Evolutionary conservation across 2,113 vertebrate genomes (phyloP), one percentile per base, ranked within the genome.

Genomic region (Tupaia tana): DNA sequence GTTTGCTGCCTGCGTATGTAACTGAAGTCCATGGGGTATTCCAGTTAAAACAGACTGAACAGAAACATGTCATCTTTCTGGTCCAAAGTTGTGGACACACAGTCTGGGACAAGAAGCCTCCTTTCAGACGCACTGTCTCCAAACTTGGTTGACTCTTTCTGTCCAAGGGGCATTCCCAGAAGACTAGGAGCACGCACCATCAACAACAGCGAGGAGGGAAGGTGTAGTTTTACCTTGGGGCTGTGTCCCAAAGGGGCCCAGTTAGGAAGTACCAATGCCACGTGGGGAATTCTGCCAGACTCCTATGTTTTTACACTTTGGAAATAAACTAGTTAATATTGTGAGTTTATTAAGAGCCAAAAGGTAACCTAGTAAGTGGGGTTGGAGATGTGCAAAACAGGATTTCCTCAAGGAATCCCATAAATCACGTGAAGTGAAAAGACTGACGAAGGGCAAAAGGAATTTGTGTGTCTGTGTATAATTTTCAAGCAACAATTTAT

Each of bases 291-390:
- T 70, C 87, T 66, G 95, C 77, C 80, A 75, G 81, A 34, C 7
- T 63, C 52, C 15, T 71, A 4, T 84, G 87, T 74, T 85, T 73
- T 87, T 69, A 88, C 82, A 81, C 25, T 77, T 90, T 81, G 82
- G 34, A 92, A 95, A 79, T 90, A 27, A 82, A 34, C 12, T 86
- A 59, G 59, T 86, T 88, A 92, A 82, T 59, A n/a, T 24, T n/a
- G 61, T 70, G 34, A 91, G 78, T 78, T 95, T 69, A 18, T 3
- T 63, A 81, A 87, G 27, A 1, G 12, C 34, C 63, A 94, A 79
- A 90, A 16, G 71, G 61, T 84, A 85, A 77, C 7, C 52, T 31
- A 80, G 6, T 63, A 10, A 71, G 54, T 86, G 9, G 31, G 16
- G 19, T 8, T 71, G 58, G 67, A 81, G 61, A 27, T 71, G 58